phyloP scores from a whole-genome alignment of 2,888 invertebrate species.

The Stenichneumon culpator region DNA sequence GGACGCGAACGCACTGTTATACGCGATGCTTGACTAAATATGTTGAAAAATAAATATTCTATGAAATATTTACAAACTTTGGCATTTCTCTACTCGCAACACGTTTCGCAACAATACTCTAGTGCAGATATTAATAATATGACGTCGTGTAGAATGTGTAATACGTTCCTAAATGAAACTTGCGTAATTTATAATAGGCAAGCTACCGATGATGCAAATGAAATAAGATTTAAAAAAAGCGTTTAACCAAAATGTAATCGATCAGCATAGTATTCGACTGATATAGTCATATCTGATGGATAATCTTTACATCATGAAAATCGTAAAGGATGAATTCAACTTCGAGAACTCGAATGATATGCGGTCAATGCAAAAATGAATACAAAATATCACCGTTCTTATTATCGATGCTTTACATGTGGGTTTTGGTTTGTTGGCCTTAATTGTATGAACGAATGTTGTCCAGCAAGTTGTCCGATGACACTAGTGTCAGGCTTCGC shows the following conservation, averaged over 20 bases:
- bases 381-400: conserved; percentile 50
- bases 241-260: conserved; percentile 4
- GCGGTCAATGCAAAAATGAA: conserved; percentile 44
- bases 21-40: conserved; percentile 10
- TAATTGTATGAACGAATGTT: conserved; percentile 83
- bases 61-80: conserved; percentile 64
- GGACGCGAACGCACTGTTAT: conserved; percentile 31
- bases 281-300: conserved; percentile 1
- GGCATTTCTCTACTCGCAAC: conserved; percentile 53
- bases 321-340: conserved; percentile 13
- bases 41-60: conserved; percentile 65
- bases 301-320: conserved; percentile 29
- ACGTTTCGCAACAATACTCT: conserved; percentile 11
- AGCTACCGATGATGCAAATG: conserved; percentile 15
- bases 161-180: conserved; percentile 28
- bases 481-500: conserved; percentile 90
- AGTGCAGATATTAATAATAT: conserved; percentile 26
- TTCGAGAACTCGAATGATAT: background rate
- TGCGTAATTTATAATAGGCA: conserved; percentile 8
- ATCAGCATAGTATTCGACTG: background rate
- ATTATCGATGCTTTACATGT: conserved; percentile 7
- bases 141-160: background rate
- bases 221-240: conserved; percentile 9
- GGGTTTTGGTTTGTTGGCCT: conserved; percentile 46
- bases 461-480: conserved; percentile 83